Evolutionary conservation across 2,113 vertebrate genomes (phyloP).

Genomic region (Ctenomys sociabilis): DNA sequence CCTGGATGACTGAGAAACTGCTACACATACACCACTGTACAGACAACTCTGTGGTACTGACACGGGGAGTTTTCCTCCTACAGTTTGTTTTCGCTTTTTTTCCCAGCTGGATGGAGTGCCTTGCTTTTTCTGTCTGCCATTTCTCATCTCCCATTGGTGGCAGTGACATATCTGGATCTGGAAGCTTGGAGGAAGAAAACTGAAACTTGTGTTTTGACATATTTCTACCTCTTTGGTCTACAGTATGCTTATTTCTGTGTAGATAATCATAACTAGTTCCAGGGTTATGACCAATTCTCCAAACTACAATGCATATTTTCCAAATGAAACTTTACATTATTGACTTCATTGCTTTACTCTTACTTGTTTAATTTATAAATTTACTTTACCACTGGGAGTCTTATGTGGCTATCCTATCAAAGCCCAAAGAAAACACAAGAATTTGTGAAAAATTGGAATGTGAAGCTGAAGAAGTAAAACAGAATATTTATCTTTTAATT

Average conservation of each 20-base stretch:
- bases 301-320: not conserved
- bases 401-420: not conserved
- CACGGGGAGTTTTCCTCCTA: not conserved
- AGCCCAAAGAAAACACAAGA: not conserved
- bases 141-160: not conserved
- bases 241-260: not conserved
- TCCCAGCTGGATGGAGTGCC: not conserved
- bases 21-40: not conserved
- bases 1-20: not conserved
- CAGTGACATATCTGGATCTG: not conserved
- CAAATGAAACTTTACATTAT: not conserved
- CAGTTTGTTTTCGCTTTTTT: not conserved
- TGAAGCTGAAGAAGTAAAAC: not conserved
- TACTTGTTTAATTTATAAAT: not conserved
- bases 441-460: not conserved
- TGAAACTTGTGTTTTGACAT: not conserved
- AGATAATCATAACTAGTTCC: not conserved
- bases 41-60: not conserved
- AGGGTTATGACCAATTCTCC: not conserved
- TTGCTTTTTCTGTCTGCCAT: not conserved
- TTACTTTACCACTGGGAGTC: not conserved
- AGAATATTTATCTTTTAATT: not conserved
- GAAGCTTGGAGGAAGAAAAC: not conserved
- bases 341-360: not conserved
- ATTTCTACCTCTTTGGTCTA: not conserved